Evolutionary conservation across 2,797 vertebrate genomes (phyloP).

Genomic region (Hippocampus kuda): DNA sequence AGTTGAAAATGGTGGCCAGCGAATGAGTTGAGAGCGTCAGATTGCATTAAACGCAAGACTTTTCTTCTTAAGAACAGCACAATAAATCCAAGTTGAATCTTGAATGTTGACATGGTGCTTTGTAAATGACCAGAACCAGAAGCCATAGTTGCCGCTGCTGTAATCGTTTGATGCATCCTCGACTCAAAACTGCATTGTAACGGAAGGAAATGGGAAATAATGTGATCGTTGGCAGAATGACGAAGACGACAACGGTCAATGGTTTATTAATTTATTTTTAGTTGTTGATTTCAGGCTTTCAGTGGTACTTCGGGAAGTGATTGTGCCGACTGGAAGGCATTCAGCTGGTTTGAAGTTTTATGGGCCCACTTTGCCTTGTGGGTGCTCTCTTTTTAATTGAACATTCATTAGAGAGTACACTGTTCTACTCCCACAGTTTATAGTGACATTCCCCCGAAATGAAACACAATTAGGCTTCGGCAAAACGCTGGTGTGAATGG

Average conservation of each 20-base stretch:
- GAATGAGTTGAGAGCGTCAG: too few species aligned
- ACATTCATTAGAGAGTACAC: slow-evolving; percentile 60
- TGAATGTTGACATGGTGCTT: neutral
- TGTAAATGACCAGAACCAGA: neutral
- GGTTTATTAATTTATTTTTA: neutral
- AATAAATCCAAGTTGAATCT: neutral
- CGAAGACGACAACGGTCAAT: neutral
- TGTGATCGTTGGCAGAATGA: neutral
- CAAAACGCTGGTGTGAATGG: slow-evolving; percentile 49
- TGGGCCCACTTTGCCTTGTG: slow-evolving; percentile 49
- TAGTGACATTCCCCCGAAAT: slow-evolving; percentile 59
- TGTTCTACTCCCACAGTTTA: slow-evolving; percentile 57
- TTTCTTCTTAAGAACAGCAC: neutral
- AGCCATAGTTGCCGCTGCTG: neutral
- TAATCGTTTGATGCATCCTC: neutral
- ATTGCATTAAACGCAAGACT: too few species aligned
- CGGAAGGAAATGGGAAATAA: neutral
- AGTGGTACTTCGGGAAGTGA: slow-evolving; percentile 34
- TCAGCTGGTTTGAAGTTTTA: slow-evolving; percentile 37
- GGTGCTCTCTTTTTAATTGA: slow-evolving; percentile 62
- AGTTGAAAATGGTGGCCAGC: too few species aligned
- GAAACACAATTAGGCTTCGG: slow-evolving; percentile 54
- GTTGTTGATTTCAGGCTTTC: slow-evolving; percentile 7
- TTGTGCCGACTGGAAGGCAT: slow-evolving; percentile 48
- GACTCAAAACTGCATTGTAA: neutral